Conservation (phyloP, 1,140 invertebrate genomes). For the Muscidifurax raptorellus region DNA sequence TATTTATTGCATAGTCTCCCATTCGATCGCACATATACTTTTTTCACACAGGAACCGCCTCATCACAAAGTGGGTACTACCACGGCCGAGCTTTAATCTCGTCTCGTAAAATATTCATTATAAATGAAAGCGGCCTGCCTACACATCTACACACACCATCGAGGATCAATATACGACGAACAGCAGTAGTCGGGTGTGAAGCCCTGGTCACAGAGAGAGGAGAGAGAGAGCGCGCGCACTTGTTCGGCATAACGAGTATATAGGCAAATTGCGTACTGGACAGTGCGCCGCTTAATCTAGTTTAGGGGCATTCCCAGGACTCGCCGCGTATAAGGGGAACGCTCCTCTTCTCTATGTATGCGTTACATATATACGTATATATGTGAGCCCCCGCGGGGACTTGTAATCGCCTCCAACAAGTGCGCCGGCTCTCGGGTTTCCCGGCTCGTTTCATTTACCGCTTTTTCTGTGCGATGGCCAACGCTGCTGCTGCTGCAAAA, state of each 20-base stretch:
- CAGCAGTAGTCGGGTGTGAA: neutral
- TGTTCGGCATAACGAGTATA: neutral
- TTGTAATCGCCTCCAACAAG: slow-evolving; percentile 63
- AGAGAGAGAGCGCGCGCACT: neutral
- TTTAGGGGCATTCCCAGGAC: slow-evolving; percentile 59
- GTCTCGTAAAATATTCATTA: slow-evolving; percentile 31
- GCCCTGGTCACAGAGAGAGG: neutral
- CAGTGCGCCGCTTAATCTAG: slow-evolving; percentile 58
- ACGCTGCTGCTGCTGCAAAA: neutral
- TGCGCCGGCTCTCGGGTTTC: slow-evolving; percentile 37
- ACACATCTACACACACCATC: neutral
- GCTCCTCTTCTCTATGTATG: neutral
- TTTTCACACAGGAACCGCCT: neutral
- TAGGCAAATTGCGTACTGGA: slow-evolving; percentile 42
- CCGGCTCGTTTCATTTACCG: slow-evolving; percentile 12
- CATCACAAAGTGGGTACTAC: neutral
- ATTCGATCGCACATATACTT: neutral
- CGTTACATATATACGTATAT: neutral
- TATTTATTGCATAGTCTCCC: neutral
- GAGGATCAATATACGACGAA: slow-evolving; percentile 42
- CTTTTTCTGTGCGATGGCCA: neutral
- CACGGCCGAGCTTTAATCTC: slow-evolving; percentile 17
- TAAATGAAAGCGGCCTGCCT: slow-evolving; percentile 35
- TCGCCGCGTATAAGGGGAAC: slow-evolving; percentile 57
- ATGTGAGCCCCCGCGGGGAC: slow-evolving; percentile 48